Conservation (phyloP, 2,113 vertebrate species). For the Cisticola juncidis region DNA sequence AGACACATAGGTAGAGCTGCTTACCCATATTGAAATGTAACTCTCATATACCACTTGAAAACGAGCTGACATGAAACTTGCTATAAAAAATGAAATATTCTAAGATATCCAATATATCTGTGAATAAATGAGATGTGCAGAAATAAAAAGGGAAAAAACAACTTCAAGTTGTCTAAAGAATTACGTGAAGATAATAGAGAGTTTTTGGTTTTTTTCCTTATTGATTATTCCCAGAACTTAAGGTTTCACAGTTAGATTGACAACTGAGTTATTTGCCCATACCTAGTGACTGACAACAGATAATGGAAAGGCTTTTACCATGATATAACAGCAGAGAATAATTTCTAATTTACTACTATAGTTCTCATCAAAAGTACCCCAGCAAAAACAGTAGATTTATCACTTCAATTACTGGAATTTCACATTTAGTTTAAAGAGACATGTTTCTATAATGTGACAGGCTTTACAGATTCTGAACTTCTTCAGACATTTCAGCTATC, state of each 20-base stretch:
- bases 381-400: constrained; percentile 87
- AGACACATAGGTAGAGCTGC: neutral
- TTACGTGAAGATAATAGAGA: constrained; percentile 62
- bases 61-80: constrained; percentile 46
- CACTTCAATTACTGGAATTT: constrained; percentile 94
- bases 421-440: constrained; percentile 94
- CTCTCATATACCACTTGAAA: constrained; percentile 45
- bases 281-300: constrained; percentile 84
- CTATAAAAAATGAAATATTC: constrained; percentile 69
- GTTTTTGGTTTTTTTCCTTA: constrained; percentile 52
- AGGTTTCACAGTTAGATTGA: constrained; percentile 82
- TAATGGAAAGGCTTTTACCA: constrained; percentile 87
- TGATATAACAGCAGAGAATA: constrained; percentile 84
- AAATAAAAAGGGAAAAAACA: constrained; percentile 54
- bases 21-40: constrained; percentile 41
- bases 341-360: constrained; percentile 89
- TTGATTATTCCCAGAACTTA: constrained; percentile 83
- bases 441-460: constrained; percentile 94
- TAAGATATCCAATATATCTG: constrained; percentile 41
- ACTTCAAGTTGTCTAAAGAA: constrained; percentile 48
- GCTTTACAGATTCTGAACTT: constrained; percentile 85
- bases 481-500: constrained; percentile 81
- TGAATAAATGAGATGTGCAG: constrained; percentile 67
- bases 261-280: constrained; percentile 85
- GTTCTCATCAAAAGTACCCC: constrained; percentile 87